phyloP scores from a whole-genome alignment of 1,140 invertebrate genomes.

The Diorhabda sublineata region DNA sequence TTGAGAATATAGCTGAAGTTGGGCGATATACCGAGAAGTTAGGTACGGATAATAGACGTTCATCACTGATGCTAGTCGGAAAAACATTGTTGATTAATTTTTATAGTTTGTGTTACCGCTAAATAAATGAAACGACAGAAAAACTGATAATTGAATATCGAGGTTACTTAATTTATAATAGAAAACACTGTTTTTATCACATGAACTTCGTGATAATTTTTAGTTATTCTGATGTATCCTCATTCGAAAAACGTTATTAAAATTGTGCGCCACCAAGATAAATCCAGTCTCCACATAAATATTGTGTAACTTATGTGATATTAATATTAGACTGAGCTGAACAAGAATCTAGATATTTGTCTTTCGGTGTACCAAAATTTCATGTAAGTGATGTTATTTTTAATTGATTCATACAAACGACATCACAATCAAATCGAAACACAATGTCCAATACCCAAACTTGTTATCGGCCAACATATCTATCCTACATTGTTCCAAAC shows the following conservation, averaged over 20 bases:
- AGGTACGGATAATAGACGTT: neutral
- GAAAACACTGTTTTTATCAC: neutral
- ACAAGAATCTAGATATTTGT: too few species aligned
- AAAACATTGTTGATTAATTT: neutral
- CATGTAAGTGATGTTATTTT: too few species aligned
- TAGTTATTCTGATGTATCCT: neutral
- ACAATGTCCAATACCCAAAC: too few species aligned
- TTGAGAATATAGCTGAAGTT: constrained; percentile 2
- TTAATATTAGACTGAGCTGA: too few species aligned
- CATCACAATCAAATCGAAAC: too few species aligned
- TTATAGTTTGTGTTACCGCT: neutral
- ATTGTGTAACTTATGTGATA: too few species aligned
- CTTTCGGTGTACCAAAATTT: too few species aligned
- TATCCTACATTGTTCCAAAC: too few species aligned
- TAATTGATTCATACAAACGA: too few species aligned
- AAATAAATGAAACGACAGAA: neutral
- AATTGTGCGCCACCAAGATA: neutral
- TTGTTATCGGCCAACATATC: too few species aligned
- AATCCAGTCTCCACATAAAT: neutral
- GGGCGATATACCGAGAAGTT: constrained; percentile 1
- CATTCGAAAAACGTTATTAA: neutral
- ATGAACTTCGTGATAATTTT: neutral
- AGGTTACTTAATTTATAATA: neutral
- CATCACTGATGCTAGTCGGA: neutral
- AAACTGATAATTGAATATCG: neutral